A percentile compares a stretch with the other conserved stretches of the same genome.
These are phyloP conservation scores for Mohoua ochrocephala DNA, from an alignment of 2,113 vertebrate species.

Conservation along the genomic window DNA sequence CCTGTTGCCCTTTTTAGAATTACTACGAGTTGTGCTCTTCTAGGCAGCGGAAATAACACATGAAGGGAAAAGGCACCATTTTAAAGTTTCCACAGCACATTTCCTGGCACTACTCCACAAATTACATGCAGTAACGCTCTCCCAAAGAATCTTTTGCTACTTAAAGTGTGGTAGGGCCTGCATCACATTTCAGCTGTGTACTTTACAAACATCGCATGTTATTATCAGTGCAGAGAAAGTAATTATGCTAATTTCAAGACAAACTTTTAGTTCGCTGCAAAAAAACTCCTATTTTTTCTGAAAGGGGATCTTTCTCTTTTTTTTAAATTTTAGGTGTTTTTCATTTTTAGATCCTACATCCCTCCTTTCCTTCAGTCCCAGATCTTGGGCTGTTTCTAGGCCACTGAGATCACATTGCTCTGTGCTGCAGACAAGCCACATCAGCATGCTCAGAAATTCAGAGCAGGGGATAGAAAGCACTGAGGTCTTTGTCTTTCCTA, in stretches of 20 bases:
- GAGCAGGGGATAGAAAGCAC: neutral
- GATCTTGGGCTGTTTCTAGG: neutral
- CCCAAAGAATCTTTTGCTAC: neutral
- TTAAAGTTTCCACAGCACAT: neutral
- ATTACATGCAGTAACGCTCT: neutral
- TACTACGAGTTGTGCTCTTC: conserved; percentile 15
- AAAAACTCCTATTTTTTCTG: rapidly evolving
- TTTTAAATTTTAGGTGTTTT: neutral
- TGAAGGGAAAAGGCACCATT: neutral
- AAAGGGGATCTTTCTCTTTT: neutral
- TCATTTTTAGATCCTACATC: neutral
- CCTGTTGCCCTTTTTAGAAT: conserved; percentile 18
- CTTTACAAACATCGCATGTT: neutral
- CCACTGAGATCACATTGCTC: neutral
- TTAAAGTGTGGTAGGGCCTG: neutral
- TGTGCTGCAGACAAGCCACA: neutral
- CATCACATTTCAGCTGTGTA: neutral
- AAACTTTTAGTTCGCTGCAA: neutral
- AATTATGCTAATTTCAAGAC: neutral
- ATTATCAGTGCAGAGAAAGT: neutral
- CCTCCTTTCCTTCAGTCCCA: neutral
- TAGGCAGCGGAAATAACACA: conserved; percentile 18
- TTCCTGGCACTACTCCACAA: neutral
- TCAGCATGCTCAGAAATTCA: neutral
- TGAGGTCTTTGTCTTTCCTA: neutral